phyloP scores from a whole-genome alignment of 2,888 invertebrate genomes.

The Formica aserva region DNA sequence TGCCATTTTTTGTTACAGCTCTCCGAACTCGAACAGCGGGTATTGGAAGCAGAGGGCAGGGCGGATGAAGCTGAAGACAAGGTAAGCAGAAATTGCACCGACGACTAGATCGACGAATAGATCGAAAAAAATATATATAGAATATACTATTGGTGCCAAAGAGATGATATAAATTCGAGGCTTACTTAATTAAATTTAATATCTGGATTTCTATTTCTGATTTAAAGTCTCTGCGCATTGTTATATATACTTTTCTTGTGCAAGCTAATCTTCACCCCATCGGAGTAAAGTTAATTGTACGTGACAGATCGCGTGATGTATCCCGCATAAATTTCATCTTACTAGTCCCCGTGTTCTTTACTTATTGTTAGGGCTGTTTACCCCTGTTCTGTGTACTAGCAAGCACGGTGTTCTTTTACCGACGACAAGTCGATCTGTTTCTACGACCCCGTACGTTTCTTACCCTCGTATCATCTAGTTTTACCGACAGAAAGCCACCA shows the following conservation, averaged over 20 bases:
- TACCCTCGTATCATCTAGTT: constrained; percentile 26
- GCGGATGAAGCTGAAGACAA: constrained; percentile 98
- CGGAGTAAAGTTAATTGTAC: background rate
- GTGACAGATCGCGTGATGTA: background rate
- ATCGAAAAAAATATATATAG: background rate
- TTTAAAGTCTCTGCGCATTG: background rate
- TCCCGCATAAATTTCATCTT: constrained; percentile 1
- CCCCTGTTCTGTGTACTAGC: constrained; percentile 20
- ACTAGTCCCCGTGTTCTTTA: background rate
- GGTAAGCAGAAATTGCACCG: constrained; percentile 88
- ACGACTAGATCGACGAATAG: background rate
- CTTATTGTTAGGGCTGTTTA: constrained; percentile 14
- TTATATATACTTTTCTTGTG: background rate
- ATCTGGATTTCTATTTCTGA: background rate
- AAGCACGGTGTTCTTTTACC: constrained; percentile 63
- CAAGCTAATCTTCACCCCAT: constrained; percentile 6
- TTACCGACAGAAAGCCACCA: constrained; percentile 65
- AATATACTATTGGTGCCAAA: background rate
- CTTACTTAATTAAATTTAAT: background rate
- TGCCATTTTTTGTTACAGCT: constrained; percentile 88
- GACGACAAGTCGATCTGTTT: constrained; percentile 59
- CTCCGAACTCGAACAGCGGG: constrained; percentile 96
- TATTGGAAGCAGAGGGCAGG: constrained; percentile 96
- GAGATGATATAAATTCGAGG: background rate
- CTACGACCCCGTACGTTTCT: constrained; percentile 30